Evolutionary conservation across 2,113 vertebrate genomes (phyloP).

Genomic region (Tympanuchus pallidicinctus): DNA sequence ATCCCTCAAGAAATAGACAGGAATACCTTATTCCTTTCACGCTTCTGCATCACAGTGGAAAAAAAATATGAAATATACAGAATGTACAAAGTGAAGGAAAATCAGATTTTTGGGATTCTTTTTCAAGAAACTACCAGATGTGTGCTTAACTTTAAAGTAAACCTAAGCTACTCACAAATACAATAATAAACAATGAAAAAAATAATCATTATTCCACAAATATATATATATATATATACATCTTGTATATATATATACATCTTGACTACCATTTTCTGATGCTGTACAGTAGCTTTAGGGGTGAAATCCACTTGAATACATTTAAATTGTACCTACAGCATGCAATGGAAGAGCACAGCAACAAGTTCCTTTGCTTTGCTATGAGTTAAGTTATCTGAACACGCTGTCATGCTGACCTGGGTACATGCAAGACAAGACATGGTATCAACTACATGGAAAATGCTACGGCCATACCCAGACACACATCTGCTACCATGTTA

Average conservation of each 20-base stretch:
- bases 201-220: background rate
- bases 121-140: background rate
- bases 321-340: background rate
- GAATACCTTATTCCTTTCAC: background rate
- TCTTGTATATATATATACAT: background rate
- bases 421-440: background rate
- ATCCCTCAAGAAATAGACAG: background rate
- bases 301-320: background rate
- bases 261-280: background rate
- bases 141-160: background rate
- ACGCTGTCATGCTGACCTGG: background rate
- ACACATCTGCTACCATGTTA: background rate
- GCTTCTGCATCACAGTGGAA: background rate
- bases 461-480: background rate
- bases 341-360: background rate
- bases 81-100: background rate
- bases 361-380: background rate
- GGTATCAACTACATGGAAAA: background rate
- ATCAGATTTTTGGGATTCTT: background rate
- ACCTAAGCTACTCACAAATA: background rate
- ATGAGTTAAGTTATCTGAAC: background rate
- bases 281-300: background rate
- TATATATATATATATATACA: background rate
- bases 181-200: background rate
- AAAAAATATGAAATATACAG: background rate